These are phyloP conservation scores for Leucophora obtusa DNA, from an alignment of 2,888 invertebrate species.

Conservation along the genomic window DNA sequence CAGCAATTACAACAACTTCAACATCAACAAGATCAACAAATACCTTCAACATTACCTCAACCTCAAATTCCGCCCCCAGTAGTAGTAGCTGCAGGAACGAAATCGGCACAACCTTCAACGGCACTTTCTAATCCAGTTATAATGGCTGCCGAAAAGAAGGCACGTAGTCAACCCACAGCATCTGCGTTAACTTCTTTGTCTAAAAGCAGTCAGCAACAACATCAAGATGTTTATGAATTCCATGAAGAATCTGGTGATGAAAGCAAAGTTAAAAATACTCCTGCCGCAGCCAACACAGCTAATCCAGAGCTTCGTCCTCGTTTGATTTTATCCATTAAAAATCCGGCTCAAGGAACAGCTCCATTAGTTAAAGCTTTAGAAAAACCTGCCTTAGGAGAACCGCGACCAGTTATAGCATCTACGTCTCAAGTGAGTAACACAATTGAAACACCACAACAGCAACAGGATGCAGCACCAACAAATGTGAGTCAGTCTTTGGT, in stretches of 20 bases:
- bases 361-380: constrained; percentile 67
- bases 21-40: constrained; percentile 65
- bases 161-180: constrained; percentile 70
- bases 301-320: constrained; percentile 81
- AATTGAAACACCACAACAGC: constrained; percentile 75
- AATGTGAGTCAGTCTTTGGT: constrained; percentile 67
- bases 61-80: background rate
- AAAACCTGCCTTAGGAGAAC: constrained; percentile 28
- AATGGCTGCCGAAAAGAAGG: constrained; percentile 76
- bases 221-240: constrained; percentile 92
- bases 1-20: constrained; percentile 70
- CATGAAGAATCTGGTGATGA: constrained; percentile 93
- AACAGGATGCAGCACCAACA: constrained; percentile 38
- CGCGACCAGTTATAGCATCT: constrained; percentile 73
- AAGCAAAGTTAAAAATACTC: constrained; percentile 69
- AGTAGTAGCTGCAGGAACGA: constrained; percentile 12
- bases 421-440: constrained; percentile 66
- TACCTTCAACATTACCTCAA: constrained; percentile 6
- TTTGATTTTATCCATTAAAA: constrained; percentile 89
- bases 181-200: constrained; percentile 37
- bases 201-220: constrained; percentile 65
- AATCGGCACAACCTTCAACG: constrained; percentile 45
- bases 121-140: constrained; percentile 33
- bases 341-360: constrained; percentile 78
- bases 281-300: background rate